These are phyloP conservation scores for Cybosia mesomella DNA, from an alignment of 2,888 invertebrate species.

Conservation along the genomic window DNA sequence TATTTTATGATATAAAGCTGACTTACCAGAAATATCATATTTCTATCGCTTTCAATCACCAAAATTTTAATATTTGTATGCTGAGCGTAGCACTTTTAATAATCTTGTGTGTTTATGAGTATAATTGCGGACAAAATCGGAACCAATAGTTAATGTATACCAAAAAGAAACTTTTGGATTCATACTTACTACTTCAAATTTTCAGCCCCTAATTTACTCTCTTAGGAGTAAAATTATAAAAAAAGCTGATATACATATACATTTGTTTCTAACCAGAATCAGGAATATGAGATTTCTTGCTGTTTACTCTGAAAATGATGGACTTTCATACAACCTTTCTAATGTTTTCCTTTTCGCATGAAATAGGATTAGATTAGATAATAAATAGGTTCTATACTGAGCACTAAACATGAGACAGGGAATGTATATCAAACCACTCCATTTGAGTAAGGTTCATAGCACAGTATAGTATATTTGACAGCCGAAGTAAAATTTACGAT, in stretches of 20 bases:
- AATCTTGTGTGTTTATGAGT: too few species aligned
- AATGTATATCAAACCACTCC: slow-evolving; percentile 44
- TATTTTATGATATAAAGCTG: slow-evolving; percentile 52
- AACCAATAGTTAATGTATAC: slow-evolving; percentile 36
- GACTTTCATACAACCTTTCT: too few species aligned
- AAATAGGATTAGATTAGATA: not conserved
- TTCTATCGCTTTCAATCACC: slow-evolving; percentile 55
- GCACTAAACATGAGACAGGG: slow-evolving; percentile 47
- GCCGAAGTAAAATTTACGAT: slow-evolving; percentile 83
- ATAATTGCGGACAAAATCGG: too few species aligned
- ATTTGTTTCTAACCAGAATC: too few species aligned
- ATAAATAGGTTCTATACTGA: slow-evolving; percentile 24
- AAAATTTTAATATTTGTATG: too few species aligned
- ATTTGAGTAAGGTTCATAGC: slow-evolving; percentile 55
- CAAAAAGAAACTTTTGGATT: not conserved
- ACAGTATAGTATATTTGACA: slow-evolving; percentile 77
- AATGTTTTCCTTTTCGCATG: not conserved
- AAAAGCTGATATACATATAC: too few species aligned
- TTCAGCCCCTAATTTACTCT: too few species aligned
- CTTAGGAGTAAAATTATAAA: too few species aligned
- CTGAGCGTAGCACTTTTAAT: too few species aligned
- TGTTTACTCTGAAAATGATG: too few species aligned
- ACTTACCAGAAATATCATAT: slow-evolving; percentile 46
- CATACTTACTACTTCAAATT: too few species aligned
- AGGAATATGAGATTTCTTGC: too few species aligned